A percentile compares a stretch with the other conserved stretches of the same genome.
These are phyloP conservation scores for Chaenogobius annularis DNA, from an alignment of 2,113 vertebrate species.

Conservation along the genomic window DNA sequence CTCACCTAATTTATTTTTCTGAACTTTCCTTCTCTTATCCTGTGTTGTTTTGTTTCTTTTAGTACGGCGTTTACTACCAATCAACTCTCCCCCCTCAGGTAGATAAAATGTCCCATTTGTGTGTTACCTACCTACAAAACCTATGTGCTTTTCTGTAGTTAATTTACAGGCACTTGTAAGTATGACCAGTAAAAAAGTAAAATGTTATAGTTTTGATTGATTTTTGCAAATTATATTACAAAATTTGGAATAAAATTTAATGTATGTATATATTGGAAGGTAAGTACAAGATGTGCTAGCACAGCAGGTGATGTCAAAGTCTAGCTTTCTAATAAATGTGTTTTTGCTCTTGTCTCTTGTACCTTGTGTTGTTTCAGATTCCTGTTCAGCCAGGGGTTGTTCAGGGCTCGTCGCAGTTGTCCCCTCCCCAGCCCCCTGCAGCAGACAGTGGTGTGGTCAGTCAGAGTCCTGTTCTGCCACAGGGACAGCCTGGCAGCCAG, in stretches of 20 bases:
- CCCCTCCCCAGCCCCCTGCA: slow-evolving; percentile 48
- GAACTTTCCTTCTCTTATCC: slow-evolving; percentile 50
- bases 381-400: slow-evolving; percentile 51
- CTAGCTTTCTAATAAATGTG: neutral
- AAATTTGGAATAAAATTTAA: slow-evolving; percentile 1
- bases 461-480: slow-evolving; percentile 44
- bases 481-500: slow-evolving; percentile 41
- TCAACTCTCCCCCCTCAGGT: slow-evolving; percentile 72
- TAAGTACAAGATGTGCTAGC: slow-evolving; percentile 12
- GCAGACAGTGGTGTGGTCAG: slow-evolving; percentile 47
- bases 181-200: neutral
- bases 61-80: slow-evolving; percentile 76
- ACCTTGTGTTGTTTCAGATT: slow-evolving; percentile 32
- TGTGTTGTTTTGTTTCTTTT: slow-evolving; percentile 73
- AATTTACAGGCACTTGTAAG: slow-evolving; percentile 1
- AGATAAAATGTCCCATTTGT: slow-evolving; percentile 66
- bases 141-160: neutral
- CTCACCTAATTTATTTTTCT: neutral
- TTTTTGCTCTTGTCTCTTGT: slow-evolving; percentile 2
- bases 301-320: neutral
- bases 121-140: slow-evolving; percentile 18
- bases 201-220: neutral
- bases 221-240: neutral
- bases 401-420: slow-evolving; percentile 51
- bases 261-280: neutral